Conservation (phyloP, 2,797 vertebrate genomes). For the Xenentodon cancila region DNA sequence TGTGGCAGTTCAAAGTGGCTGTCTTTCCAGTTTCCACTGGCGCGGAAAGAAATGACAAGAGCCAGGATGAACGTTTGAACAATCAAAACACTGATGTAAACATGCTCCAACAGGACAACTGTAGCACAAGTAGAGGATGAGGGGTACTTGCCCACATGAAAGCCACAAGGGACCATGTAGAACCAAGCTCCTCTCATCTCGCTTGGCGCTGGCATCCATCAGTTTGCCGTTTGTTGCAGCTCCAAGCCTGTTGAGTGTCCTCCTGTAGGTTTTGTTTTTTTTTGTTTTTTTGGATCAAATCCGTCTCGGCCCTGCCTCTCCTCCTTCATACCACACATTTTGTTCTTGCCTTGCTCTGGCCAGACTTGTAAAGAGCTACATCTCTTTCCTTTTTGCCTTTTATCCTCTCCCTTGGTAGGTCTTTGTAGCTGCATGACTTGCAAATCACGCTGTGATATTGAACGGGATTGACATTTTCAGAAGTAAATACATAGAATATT, state of each 20-base stretch:
- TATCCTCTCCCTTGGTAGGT: conserved; percentile 65
- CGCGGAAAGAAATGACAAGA: too few relatives aligned
- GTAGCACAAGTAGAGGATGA: conserved; percentile 22
- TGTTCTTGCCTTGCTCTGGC: conserved; percentile 44
- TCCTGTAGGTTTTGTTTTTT: neutral
- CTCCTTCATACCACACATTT: conserved; percentile 3
- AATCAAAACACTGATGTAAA: too few relatives aligned
- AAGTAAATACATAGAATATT: conserved; percentile 78
- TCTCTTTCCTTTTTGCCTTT: conserved; percentile 60
- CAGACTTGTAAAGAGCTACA: conserved; percentile 47
- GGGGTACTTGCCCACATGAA: conserved; percentile 62
- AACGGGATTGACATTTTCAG: conserved; percentile 73
- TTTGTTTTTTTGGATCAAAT: conserved; percentile 1
- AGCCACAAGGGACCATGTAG: conserved; percentile 29
- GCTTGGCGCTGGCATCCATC: conserved; percentile 27
- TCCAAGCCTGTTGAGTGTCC: conserved; percentile 30
- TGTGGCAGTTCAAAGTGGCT: conserved; percentile 50
- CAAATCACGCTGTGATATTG: conserved; percentile 72
- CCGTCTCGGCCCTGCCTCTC: conserved; percentile 11
- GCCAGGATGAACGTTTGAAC: conserved; percentile 12
- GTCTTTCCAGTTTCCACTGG: conserved; percentile 12
- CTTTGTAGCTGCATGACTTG: conserved; percentile 72
- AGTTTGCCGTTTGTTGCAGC: conserved; percentile 19
- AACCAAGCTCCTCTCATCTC: conserved; percentile 13
- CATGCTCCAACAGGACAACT: neutral